phyloP scores from a whole-genome alignment of 2,797 vertebrate species.

The Amazonetta brasiliensis region DNA sequence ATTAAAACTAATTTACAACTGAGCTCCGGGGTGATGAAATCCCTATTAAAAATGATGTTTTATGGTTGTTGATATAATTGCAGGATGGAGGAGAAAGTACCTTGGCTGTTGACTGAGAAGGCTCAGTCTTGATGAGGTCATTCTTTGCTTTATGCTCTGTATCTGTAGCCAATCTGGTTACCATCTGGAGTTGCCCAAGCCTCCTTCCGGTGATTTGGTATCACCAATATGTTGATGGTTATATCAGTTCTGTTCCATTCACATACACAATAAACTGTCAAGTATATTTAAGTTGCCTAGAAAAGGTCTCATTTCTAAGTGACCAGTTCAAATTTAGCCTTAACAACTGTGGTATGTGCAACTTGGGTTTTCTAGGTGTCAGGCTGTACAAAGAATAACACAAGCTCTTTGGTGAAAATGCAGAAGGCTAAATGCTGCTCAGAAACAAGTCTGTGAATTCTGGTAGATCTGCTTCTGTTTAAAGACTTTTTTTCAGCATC shows the following conservation, averaged over 20 bases:
- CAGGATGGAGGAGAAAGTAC: constrained; percentile 37
- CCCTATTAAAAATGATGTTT: constrained; percentile 60
- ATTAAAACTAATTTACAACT: constrained; percentile 68
- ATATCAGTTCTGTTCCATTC: not conserved
- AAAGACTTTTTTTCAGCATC: not conserved
- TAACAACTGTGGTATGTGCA: not conserved
- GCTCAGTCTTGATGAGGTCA: constrained; percentile 33
- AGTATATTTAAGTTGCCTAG: not conserved
- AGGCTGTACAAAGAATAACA: not conserved
- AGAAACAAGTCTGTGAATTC: not conserved
- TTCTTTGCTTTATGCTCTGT: constrained; percentile 26
- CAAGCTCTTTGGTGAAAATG: not conserved
- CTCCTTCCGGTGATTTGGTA: not conserved
- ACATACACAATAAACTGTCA: not conserved
- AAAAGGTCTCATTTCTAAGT: not conserved
- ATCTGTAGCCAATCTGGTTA: not conserved
- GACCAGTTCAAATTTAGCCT: not conserved
- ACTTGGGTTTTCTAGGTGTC: not conserved
- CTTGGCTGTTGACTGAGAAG: constrained; percentile 25
- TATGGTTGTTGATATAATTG: constrained; percentile 59
- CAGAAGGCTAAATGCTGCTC: not conserved
- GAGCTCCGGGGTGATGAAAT: constrained; percentile 41
- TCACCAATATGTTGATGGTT: not conserved
- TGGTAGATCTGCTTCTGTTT: not conserved
- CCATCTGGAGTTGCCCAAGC: constrained; percentile 3